phyloP scores from a whole-genome alignment of 2,888 invertebrate species.

The Lysandra coridon region DNA sequence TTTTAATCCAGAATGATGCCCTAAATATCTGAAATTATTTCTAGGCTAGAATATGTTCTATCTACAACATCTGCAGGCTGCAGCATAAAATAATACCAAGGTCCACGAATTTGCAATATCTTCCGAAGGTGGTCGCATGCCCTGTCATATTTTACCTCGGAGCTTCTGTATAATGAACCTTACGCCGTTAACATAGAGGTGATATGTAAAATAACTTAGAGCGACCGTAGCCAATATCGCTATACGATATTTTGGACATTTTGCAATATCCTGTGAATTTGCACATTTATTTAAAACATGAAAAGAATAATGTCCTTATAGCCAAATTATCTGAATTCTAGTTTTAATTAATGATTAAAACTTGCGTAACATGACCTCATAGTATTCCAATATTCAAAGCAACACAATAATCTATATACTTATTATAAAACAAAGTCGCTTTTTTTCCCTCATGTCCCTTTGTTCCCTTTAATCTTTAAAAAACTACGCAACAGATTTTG shows the following conservation, averaged over 20 bases:
- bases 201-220: neutral
- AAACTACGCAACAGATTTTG: no score
- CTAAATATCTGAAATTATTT: neutral
- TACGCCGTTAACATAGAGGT: neutral
- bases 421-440: no score
- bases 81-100: slow-evolving; percentile 13
- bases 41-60: neutral
- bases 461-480: no score
- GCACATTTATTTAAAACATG: neutral
- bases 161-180: neutral
- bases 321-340: neutral
- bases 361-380: slow-evolving; percentile 7
- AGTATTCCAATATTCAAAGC: neutral
- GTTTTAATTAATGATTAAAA: neutral
- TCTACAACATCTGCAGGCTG: neutral
- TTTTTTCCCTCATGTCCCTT: no score
- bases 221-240: neutral
- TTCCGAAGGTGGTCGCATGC: neutral
- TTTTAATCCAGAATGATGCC: no score
- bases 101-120: slow-evolving; percentile 9
- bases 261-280: slow-evolving; percentile 17
- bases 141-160: neutral
- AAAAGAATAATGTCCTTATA: slow-evolving; percentile 1
- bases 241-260: neutral
- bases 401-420: neutral